These are phyloP conservation scores for Apoda limacodes DNA, from an alignment of 2,888 invertebrate genomes.

Conservation along the genomic window DNA sequence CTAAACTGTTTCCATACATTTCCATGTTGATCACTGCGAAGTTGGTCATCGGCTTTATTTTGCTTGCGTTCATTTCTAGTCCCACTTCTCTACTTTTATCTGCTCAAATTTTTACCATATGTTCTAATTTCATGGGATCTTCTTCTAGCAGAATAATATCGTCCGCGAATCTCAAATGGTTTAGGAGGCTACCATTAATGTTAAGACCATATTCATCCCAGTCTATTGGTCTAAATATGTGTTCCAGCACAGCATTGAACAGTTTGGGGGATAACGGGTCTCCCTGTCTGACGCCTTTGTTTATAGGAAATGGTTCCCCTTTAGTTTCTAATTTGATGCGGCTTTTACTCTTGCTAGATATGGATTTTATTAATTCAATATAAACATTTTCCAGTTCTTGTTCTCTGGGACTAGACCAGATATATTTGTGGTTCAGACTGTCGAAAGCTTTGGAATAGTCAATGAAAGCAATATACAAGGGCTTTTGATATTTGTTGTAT, in stretches of 20 bases:
- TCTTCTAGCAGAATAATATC: constrained; percentile 5
- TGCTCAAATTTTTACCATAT: too few relatives aligned
- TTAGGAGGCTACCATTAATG: constrained; percentile 6
- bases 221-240: constrained; percentile 8
- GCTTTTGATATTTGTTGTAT: constrained; percentile 12
- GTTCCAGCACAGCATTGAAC: constrained; percentile 13
- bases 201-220: constrained; percentile 10
- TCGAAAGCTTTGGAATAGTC: constrained; percentile 14
- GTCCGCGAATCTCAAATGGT: constrained; percentile 11
- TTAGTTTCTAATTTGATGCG: constrained; percentile 5
- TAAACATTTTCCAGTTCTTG: constrained; percentile 7
- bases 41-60: too few relatives aligned
- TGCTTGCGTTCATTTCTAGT: too few relatives aligned
- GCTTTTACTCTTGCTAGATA: constrained; percentile 9
- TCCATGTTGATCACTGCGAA: too few relatives aligned
- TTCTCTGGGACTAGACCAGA: constrained; percentile 12
- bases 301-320: constrained; percentile 8
- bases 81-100: too few relatives aligned
- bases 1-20: too few relatives aligned
- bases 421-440: constrained; percentile 7
- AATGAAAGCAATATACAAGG: constrained; percentile 12
- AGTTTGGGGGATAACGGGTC: constrained; percentile 16
- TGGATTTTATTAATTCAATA: constrained; percentile 11
- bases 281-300: too few relatives aligned
- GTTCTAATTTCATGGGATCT: too few relatives aligned